Evolutionary conservation across 2,888 invertebrate species (phyloP).

Genomic region (Andrena chrysosceles): DNA sequence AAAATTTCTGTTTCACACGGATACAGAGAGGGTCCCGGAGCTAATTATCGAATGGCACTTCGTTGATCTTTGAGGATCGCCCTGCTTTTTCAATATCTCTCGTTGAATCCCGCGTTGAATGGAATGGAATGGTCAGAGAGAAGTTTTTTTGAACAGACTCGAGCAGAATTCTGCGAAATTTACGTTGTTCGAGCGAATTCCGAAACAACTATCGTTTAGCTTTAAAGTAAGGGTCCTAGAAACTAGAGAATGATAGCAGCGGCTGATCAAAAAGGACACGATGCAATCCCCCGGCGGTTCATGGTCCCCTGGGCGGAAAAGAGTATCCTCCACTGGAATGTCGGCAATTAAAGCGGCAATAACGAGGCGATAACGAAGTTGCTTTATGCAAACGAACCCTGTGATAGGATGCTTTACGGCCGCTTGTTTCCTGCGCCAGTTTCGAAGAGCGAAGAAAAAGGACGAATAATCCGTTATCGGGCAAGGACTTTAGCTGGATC

Average conservation of each 20-base stretch:
- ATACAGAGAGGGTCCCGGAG: neutral
- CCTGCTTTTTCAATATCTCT: neutral
- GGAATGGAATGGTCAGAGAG: neutral
- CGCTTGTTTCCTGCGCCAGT: constrained; percentile 11
- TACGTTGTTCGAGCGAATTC: no score
- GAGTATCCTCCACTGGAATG: constrained; percentile 7
- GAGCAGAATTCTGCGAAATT: neutral
- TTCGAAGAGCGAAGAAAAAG: constrained; percentile 13
- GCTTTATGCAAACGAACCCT: constrained; percentile 55
- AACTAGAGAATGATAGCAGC: no score
- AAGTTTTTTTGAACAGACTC: neutral
- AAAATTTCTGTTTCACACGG: constrained; percentile 18
- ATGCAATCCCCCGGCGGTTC: neutral
- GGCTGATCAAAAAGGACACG: neutral
- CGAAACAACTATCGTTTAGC: no score
- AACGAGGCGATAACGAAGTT: constrained; percentile 51
- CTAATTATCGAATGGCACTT: neutral
- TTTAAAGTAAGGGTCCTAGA: no score
- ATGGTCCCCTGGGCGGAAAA: neutral
- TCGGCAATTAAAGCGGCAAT: constrained; percentile 52
- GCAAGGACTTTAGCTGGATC: constrained; percentile 40
- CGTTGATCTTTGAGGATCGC: neutral
- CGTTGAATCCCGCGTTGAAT: neutral
- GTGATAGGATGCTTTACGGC: constrained; percentile 33
- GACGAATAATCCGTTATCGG: constrained; percentile 51